Conservation (phyloP, 2,888 invertebrate species). For the Torymus auratus region DNA sequence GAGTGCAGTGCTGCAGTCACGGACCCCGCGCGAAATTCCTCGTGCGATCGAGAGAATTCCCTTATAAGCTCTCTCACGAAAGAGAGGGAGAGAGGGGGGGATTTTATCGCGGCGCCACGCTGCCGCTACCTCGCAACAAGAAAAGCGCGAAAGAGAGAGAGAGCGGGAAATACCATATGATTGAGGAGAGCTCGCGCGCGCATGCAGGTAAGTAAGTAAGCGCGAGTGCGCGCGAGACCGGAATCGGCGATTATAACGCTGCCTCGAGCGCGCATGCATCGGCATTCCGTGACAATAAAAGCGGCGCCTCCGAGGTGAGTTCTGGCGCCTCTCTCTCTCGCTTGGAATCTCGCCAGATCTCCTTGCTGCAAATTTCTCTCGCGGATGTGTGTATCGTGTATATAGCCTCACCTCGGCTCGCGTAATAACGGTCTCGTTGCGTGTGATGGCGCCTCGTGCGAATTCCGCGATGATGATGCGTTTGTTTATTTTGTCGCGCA, state of each 20-base stretch:
- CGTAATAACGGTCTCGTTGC: conserved; percentile 10
- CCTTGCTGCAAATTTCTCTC: conserved; percentile 12
- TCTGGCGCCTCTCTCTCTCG: background rate
- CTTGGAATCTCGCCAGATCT: conserved; percentile 30
- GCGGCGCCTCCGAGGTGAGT: background rate
- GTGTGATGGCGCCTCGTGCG: no score
- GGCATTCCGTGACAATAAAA: conserved; percentile 32
- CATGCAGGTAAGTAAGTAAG: background rate
- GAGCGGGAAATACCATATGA: background rate
- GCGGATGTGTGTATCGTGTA: no score
- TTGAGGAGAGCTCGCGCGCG: conserved; percentile 24
- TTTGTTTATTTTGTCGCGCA: background rate
- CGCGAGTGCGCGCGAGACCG: background rate
- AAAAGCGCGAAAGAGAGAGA: no score
- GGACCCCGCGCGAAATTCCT: no score
- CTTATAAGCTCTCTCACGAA: no score
- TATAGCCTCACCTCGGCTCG: background rate
- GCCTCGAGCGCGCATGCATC: background rate
- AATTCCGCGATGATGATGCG: background rate
- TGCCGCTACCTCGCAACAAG: no score
- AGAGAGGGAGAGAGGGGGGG: background rate
- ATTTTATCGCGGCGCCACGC: no score
- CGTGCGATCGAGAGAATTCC: no score
- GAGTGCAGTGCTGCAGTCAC: no score
- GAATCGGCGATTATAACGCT: conserved; percentile 14